Percentiles rank a stretch among this genome's conserved stretches.
Conservation (phyloP, 2,797 vertebrate species). For the Tolypeutes matacus region DNA sequence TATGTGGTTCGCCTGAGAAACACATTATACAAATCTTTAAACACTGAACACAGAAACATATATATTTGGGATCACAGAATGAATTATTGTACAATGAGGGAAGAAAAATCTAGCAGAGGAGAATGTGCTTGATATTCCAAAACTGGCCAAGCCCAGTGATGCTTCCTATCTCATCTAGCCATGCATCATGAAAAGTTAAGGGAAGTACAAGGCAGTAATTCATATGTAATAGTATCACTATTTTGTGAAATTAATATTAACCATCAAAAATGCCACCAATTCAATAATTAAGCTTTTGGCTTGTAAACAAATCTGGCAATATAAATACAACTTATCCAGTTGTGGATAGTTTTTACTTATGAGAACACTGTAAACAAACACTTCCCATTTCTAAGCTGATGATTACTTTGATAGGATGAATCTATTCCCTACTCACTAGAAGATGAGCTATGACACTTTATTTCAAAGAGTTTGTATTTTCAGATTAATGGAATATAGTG, state of each 20-base stretch:
- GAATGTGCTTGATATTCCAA: not conserved
- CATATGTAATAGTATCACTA: not conserved
- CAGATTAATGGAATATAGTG: not conserved
- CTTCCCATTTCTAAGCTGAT: no score
- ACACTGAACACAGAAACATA: not conserved
- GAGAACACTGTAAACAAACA: not conserved
- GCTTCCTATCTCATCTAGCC: not conserved
- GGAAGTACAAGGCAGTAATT: not conserved
- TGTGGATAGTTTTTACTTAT: not conserved
- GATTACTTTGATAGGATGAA: no score
- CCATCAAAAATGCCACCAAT: not conserved
- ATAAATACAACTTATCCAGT: not conserved
- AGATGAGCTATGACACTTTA: no score
- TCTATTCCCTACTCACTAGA: no score
- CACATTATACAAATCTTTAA: not conserved
- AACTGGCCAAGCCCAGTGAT: not conserved
- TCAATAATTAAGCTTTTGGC: not conserved
- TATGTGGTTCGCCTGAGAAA: not conserved
- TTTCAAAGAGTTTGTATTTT: no score
- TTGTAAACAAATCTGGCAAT: not conserved
- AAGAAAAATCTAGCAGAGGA: not conserved
- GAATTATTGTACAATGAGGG: not conserved
- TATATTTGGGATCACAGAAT: not conserved
- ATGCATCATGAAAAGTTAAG: not conserved
- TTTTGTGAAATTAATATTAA: not conserved